phyloP scores from a whole-genome alignment of 2,888 invertebrate species.

The Eupeodes luniger region DNA sequence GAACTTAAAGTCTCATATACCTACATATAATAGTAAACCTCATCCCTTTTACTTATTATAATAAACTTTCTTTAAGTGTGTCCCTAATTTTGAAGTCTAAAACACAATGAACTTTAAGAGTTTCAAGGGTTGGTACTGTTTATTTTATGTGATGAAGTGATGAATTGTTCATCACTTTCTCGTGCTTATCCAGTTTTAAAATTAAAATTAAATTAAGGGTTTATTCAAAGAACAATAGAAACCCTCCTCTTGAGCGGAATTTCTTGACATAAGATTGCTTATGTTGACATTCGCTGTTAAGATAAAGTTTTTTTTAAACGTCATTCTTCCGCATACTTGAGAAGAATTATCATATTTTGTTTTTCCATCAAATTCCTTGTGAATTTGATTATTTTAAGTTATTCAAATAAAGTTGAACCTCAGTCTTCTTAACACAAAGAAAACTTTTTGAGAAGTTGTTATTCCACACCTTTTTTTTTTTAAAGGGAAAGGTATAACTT shows the following conservation, averaged over 20 bases:
- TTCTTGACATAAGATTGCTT: conserved; percentile 16
- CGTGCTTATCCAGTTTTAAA: conserved; percentile 1
- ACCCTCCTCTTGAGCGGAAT: neutral
- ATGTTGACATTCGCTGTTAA: neutral
- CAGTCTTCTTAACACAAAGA: conserved; percentile 1
- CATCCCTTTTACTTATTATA: conserved; percentile 1
- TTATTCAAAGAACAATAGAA: neutral
- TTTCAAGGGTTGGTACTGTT: conserved; percentile 9
- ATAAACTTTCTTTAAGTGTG: neutral
- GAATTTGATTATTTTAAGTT: conserved; percentile 10
- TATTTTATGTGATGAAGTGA: conserved; percentile 17
- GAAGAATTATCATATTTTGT: conserved; percentile 16
- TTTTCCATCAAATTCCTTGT: conserved; percentile 7
- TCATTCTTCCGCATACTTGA: neutral
- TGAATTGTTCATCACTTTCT: neutral
- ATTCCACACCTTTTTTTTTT: neutral
- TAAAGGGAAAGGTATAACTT: neutral
- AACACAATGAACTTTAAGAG: neutral
- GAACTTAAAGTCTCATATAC: too few relatives aligned
- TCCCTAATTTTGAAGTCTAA: neutral
- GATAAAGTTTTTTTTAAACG: neutral
- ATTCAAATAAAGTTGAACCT: conserved; percentile 14
- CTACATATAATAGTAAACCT: too few relatives aligned
- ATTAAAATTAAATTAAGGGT: conserved; percentile 21
- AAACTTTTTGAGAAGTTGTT: conserved; percentile 6